Conservation (phyloP, 92 coral and sea anemone genomes). For the Ricordea florida region DNA sequence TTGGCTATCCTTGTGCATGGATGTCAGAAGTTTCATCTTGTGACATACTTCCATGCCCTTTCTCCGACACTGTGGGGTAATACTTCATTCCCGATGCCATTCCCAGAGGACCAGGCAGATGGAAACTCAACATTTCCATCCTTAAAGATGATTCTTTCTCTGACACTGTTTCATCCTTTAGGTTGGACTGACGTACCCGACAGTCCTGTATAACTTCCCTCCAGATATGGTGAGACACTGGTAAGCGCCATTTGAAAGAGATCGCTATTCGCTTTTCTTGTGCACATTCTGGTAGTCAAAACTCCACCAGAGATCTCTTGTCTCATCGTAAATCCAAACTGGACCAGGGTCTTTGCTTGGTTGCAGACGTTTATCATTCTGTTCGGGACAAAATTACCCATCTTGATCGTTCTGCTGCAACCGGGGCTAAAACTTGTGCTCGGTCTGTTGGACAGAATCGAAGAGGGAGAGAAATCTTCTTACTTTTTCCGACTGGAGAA, state of each 20-base stretch:
- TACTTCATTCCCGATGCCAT: neutral
- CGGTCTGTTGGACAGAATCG: constrained; percentile 30
- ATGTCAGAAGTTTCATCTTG: too few species aligned
- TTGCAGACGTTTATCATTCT: neutral
- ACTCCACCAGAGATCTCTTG: neutral
- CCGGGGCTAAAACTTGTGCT: neutral
- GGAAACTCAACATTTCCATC: constrained; percentile 16
- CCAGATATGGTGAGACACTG: constrained; percentile 44
- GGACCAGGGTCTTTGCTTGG: neutral
- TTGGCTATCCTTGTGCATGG: too few species aligned
- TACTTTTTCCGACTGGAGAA: neutral
- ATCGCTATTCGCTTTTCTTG: neutral
- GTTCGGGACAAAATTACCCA: neutral
- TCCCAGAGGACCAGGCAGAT: neutral
- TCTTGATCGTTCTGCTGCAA: neutral
- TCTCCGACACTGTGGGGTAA: too few species aligned
- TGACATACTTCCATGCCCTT: too few species aligned
- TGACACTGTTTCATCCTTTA: neutral
- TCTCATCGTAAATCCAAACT: neutral
- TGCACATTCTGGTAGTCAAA: neutral
- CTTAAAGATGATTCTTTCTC: neutral
- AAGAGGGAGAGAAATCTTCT: constrained; percentile 36
- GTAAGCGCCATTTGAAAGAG: constrained; percentile 5
- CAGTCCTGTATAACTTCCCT: neutral
- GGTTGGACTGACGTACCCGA: neutral